These are phyloP conservation scores for Saguinus imperator DNA, from an alignment of 2,113 vertebrate species.

Conservation along the genomic window DNA sequence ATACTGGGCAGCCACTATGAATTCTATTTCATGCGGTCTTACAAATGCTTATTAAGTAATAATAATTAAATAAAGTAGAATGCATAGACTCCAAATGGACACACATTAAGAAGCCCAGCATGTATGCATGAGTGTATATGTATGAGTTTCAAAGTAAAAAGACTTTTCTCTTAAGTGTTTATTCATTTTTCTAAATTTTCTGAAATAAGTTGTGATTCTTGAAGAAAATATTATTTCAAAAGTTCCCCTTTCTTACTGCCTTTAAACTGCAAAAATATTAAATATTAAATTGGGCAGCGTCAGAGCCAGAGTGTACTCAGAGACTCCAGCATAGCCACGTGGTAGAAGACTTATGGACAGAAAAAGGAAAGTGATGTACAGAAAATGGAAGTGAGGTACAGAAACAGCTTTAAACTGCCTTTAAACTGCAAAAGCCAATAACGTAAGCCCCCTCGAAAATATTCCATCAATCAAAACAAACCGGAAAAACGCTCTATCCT, in stretches of 20 bases:
- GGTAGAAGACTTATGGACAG: no score
- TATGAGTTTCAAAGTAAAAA: neutral
- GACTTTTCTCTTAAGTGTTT: neutral
- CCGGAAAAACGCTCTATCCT: neutral
- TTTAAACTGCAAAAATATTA: neutral
- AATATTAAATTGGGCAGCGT: no score
- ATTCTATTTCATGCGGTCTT: neutral
- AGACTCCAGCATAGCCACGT: no score
- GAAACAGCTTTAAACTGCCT: neutral
- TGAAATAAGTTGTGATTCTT: neutral
- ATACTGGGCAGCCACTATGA: neutral
- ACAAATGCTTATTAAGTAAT: neutral
- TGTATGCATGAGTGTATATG: no score
- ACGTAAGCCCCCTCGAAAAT: neutral
- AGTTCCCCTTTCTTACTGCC: neutral
- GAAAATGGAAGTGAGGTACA: no score
- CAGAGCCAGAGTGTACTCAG: no score
- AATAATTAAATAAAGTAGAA: neutral
- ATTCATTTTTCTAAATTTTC: neutral
- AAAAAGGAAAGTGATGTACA: no score
- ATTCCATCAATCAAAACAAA: neutral
- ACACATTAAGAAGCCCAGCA: neutral
- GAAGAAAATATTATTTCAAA: neutral
- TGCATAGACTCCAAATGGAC: neutral
- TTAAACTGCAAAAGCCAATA: neutral